Evolutionary conservation across 2,888 invertebrate species (phyloP), one percentile per base, ranked within the genome.

Genomic region (Drosophila birchii): DNA sequence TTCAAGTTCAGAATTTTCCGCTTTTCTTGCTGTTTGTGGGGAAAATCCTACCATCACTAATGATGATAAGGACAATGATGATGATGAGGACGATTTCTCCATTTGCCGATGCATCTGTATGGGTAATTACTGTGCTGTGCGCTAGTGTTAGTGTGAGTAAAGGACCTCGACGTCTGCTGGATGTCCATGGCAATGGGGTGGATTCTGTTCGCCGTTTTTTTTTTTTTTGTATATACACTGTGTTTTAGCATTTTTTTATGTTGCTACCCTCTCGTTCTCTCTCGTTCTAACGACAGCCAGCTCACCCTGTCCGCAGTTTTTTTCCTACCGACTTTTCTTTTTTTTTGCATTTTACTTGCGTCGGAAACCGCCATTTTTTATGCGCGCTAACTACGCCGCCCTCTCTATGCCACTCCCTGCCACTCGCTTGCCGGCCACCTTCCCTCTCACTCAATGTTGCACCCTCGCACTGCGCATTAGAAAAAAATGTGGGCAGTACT

Each of bases 301-400:
- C 71, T 57, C 54, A 71, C 72, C 67, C 76, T 64, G 64, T 44
- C 53, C 64, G 43, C 55, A 38, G 47, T 47, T 62, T 69, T 36
- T 43, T 64, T 75, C 63, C 57, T 67, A 16, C 45, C 32, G 39
- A 53, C 54, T 54, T 49, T 14, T 45, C 26, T 26, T 49, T 43
- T 62, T 78, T 70, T 73, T 62, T 78, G 58, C 68, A 72, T 79
- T 75, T 76, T 84, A 67, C 77, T 81, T 73, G 88, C 88, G 66
- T 82, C 89, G 86, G 89, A 87, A 87, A 89, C 89, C 86, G 86
- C 86, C 86, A 87, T 87, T 87, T 86, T 86, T 83, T 87, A 80
- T 87, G 78, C 78, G 73, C 79, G 78, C 84, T 75, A 85, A 80
- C 75, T 75, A 71, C 85, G 58, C 78, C 78, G 69, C 77, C 81